phyloP scores from a whole-genome alignment of 2,888 invertebrate genomes.

The Mongoloraphidia duomilia region DNA sequence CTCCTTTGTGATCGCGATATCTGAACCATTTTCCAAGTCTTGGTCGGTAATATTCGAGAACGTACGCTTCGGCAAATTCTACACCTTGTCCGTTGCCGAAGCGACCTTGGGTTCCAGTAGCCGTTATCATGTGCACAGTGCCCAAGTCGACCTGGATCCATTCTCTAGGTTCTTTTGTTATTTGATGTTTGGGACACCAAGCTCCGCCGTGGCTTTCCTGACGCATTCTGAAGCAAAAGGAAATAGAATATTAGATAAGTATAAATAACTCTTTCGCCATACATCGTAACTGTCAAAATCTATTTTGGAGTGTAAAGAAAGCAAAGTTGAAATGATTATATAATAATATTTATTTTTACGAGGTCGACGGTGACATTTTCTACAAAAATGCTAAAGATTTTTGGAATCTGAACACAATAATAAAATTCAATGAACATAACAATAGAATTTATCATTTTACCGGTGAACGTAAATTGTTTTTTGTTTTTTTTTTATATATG shows the following conservation, averaged over 20 bases:
- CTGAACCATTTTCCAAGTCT: constrained; percentile 69
- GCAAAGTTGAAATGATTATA: no score
- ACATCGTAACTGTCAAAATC: no score
- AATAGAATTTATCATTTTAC: no score
- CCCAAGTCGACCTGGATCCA: constrained; percentile 72
- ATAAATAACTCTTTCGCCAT: no score
- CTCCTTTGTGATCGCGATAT: constrained; percentile 55
- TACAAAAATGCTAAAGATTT: no score
- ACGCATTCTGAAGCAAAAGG: constrained; percentile 48
- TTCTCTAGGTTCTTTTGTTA: constrained; percentile 61
- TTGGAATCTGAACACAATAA: no score
- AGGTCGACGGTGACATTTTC: no score
- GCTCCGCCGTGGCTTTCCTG: constrained; percentile 76
- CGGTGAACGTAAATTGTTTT: no score
- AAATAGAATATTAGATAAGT: constrained; percentile 1
- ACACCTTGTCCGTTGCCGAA: constrained; percentile 85
- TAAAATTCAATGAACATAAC: no score
- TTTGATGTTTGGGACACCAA: constrained; percentile 79
- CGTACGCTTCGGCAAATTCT: constrained; percentile 73
- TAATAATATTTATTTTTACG: no score
- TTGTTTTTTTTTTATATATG: no score
- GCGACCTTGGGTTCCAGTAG: constrained; percentile 70
- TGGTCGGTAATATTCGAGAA: constrained; percentile 73
- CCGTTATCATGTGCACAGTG: constrained; percentile 66
- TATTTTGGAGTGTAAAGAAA: no score